These are phyloP conservation scores for Cygnus atratus DNA, from an alignment of 2,113 vertebrate species.

Conservation along the genomic window DNA sequence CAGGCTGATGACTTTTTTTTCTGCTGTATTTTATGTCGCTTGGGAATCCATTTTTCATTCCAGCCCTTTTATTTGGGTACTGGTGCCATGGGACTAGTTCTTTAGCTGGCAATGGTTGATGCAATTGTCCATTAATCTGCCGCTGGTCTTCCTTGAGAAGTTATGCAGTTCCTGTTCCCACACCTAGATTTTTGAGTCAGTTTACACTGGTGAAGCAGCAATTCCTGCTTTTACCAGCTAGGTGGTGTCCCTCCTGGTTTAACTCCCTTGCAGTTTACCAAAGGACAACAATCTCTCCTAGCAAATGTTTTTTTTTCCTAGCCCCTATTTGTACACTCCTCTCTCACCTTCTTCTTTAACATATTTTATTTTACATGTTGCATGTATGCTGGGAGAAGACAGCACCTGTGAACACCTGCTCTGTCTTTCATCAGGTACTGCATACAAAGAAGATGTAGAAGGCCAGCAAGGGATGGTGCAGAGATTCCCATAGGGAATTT, in stretches of 20 bases:
- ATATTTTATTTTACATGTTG: not conserved
- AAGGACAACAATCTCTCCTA: not conserved
- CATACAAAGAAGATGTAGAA: not conserved
- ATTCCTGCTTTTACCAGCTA: not conserved
- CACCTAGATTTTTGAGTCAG: not conserved
- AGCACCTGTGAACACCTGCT: not conserved
- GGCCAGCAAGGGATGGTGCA: accelerated
- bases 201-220: not conserved
- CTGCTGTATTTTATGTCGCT: not conserved
- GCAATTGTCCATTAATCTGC: not conserved
- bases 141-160: not conserved
- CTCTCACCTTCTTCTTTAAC: not conserved
- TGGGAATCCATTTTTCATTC: not conserved
- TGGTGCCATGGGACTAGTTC: not conserved
- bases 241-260: not conserved
- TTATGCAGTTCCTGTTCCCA: not conserved
- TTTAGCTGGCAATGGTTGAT: not conserved
- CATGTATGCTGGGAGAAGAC: not conserved
- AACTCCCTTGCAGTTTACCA: not conserved
- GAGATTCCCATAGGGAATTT: not conserved
- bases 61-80: not conserved
- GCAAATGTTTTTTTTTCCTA: not conserved
- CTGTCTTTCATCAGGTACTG: not conserved
- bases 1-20: not conserved
- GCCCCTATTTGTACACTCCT: accelerated